These are phyloP conservation scores for Papilio xuthus DNA, from an alignment of 1,140 invertebrate species.

Conservation along the genomic window DNA sequence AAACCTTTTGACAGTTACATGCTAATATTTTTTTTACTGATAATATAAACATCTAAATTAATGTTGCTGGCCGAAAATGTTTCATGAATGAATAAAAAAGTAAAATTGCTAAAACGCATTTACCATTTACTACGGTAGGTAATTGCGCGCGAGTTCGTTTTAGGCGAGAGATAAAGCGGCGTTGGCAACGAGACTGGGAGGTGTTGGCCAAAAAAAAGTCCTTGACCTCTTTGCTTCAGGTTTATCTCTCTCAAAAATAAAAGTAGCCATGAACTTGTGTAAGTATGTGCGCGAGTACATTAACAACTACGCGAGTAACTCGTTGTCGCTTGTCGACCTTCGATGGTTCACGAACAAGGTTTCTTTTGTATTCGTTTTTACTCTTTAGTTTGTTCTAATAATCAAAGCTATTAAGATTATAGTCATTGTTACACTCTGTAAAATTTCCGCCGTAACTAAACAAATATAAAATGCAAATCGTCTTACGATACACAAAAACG, in stretches of 20 bases:
- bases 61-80: conserved; percentile 32
- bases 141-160: conserved; percentile 49
- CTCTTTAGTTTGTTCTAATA: conserved; percentile 2
- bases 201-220: conserved; percentile 74
- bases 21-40: conserved; percentile 13
- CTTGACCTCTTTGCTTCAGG: conserved; percentile 73
- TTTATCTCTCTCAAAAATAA: conserved; percentile 75
- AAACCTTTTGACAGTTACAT: conserved; percentile 27
- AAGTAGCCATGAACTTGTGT: conserved; percentile 73
- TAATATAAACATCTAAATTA: conserved; percentile 14
- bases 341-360: conserved; percentile 74
- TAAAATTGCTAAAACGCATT: conserved; percentile 45
- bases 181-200: conserved; percentile 59
- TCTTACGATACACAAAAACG: not conserved
- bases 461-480: not conserved
- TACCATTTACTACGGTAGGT: conserved; percentile 51
- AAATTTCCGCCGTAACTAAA: not conserved
- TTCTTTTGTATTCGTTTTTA: conserved; percentile 55
- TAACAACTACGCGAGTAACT: conserved; percentile 62
- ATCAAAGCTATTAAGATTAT: not conserved
- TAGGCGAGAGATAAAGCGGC: conserved; percentile 59
- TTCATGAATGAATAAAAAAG: conserved; percentile 49
- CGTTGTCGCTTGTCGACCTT: conserved; percentile 70
- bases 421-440: not conserved
- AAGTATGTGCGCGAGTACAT: conserved; percentile 60